Evolutionary conservation across 2,888 invertebrate species (phyloP).

Genomic region (Agriotes lineatus): DNA sequence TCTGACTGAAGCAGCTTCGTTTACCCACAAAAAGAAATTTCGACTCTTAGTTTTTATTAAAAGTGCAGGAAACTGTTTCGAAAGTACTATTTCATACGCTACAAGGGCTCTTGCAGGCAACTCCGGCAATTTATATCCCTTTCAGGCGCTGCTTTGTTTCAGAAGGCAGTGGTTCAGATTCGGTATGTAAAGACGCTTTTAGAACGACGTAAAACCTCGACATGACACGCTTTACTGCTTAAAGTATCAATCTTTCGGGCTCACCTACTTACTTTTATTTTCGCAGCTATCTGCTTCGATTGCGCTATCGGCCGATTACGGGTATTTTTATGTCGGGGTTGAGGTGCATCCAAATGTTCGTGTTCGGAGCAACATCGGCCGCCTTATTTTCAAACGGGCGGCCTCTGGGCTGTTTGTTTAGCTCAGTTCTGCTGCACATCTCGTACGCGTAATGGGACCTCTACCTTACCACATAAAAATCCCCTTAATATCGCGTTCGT

Average conservation of each 20-base stretch:
- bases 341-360: no score
- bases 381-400: background rate
- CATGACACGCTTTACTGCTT: background rate
- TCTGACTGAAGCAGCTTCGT: background rate
- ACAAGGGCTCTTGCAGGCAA: constrained; percentile 2
- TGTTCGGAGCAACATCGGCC: background rate
- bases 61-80: constrained; percentile 15
- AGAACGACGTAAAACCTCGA: background rate
- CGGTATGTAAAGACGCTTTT: constrained; percentile 7
- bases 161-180: background rate
- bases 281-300: background rate
- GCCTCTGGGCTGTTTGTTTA: constrained; percentile 15
- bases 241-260: background rate
- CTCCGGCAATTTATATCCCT: constrained; percentile 5
- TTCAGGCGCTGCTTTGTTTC: constrained; percentile 3
- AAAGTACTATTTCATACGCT: constrained; percentile 10
- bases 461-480: background rate
- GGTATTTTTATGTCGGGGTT: no score
- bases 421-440: background rate
- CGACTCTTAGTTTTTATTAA: background rate
- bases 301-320: no score
- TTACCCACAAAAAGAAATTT: background rate
- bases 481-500: constrained; percentile 8
- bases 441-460: background rate
- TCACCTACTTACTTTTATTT: background rate